Evolutionary conservation across 2,113 vertebrate species (phyloP).

Genomic region (Calyptomena viridis): DNA sequence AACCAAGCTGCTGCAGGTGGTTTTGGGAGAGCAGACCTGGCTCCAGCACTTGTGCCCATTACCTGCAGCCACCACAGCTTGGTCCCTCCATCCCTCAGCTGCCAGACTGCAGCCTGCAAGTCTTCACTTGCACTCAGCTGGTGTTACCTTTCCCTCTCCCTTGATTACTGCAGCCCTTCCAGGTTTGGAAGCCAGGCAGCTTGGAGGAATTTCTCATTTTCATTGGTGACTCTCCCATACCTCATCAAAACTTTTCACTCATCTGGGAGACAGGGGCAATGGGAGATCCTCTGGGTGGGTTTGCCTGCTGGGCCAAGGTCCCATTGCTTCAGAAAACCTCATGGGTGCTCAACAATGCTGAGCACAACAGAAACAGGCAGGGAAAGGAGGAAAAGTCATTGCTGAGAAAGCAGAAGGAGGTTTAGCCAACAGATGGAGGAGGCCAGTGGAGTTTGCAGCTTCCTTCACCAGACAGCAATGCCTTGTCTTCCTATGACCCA

Average conservation of each 20-base stretch:
- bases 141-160: neutral
- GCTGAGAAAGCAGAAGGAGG: neutral
- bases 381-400: neutral
- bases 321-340: neutral
- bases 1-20: neutral
- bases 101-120: neutral
- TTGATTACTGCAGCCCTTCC: neutral
- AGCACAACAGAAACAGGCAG: neutral
- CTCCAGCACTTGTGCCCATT: neutral
- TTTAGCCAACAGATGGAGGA: neutral
- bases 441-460: neutral
- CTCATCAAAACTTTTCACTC: neutral
- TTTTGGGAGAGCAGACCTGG: fast-evolving
- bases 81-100: neutral
- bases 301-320: neutral
- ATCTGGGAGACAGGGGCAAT: neutral
- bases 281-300: neutral
- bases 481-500: conserved; percentile 35
- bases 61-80: neutral
- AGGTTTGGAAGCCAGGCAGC: neutral
- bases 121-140: neutral
- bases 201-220: neutral
- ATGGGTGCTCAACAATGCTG: neutral
- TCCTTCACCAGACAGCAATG: neutral
- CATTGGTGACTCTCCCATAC: neutral